Evolutionary conservation across 2,888 invertebrate species (phyloP).

Genomic region (Drosophila prostipennis): DNA sequence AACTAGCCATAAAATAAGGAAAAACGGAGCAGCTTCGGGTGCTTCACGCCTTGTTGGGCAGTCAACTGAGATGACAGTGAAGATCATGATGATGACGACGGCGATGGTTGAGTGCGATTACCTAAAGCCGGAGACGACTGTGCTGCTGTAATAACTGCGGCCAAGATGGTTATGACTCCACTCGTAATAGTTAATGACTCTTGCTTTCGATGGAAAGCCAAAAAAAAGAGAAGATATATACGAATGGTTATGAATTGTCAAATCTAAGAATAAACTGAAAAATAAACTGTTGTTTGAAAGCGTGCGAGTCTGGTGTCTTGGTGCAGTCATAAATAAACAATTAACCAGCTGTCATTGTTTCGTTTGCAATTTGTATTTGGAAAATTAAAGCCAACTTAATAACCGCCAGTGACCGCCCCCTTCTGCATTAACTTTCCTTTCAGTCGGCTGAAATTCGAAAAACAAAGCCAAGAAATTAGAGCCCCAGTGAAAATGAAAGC

Average conservation of each 20-base stretch:
- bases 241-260: constrained; percentile 10
- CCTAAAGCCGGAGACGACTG: constrained; percentile 42
- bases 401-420: constrained; percentile 64
- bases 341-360: constrained; percentile 39
- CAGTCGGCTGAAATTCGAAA: constrained; percentile 14
- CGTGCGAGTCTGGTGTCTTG: constrained; percentile 50
- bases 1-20: constrained; percentile 13
- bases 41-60: constrained; percentile 79
- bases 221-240: constrained; percentile 14
- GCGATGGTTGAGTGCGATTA: constrained; percentile 53
- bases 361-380: constrained; percentile 8
- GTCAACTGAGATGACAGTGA: constrained; percentile 48
- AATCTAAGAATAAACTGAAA: constrained; percentile 31
- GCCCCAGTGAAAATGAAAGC: constrained; percentile 68
- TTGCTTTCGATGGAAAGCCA: constrained; percentile 63
- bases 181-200: constrained; percentile 69
- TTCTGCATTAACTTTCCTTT: constrained; percentile 64
- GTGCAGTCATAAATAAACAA: constrained; percentile 45
- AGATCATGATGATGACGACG: constrained; percentile 43
- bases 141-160: constrained; percentile 65
- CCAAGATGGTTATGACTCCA: constrained; percentile 49
- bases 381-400: constrained; percentile 49
- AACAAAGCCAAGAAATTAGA: constrained; percentile 31
- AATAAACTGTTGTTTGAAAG: constrained; percentile 55
- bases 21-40: constrained; percentile 49